Evolutionary conservation across 2,113 vertebrate species (phyloP).

Genomic region (Genyomyrus donnyi): DNA sequence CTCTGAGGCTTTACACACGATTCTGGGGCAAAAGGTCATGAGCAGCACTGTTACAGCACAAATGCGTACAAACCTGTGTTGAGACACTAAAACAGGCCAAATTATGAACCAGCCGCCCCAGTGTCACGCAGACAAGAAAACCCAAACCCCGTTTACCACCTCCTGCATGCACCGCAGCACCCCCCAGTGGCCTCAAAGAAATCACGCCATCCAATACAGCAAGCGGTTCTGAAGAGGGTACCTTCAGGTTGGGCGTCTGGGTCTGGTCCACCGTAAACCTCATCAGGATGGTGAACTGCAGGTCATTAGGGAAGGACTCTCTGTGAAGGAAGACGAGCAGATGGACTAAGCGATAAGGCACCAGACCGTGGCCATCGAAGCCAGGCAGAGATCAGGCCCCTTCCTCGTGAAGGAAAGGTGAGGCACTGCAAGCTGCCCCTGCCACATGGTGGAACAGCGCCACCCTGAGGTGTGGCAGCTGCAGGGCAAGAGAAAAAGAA

Average conservation of each 20-base stretch:
- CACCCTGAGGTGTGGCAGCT: not conserved
- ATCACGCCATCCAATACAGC: not conserved
- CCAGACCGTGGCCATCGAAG: not conserved
- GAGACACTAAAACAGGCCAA: not conserved
- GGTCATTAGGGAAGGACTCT: constrained; percentile 92
- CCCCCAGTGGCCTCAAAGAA: too few relatives aligned
- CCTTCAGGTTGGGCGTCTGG: constrained; percentile 94
- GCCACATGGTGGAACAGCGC: not conserved
- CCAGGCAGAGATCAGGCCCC: not conserved
- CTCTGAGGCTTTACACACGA: not conserved
- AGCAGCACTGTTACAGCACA: not conserved
- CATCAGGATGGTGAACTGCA: constrained; percentile 97
- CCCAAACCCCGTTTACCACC: too few relatives aligned
- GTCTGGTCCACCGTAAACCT: constrained; percentile 97
- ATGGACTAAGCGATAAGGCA: not conserved
- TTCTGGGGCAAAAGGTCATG: not conserved
- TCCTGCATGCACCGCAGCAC: too few relatives aligned
- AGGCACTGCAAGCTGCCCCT: not conserved
- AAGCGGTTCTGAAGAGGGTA: too few relatives aligned
- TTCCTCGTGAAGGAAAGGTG: not conserved
- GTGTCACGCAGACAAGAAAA: too few relatives aligned
- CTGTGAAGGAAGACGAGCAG: constrained; percentile 54
- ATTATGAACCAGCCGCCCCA: too few relatives aligned
- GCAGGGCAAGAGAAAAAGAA: not conserved
- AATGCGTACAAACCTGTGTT: not conserved